Base-by-base conservation (phyloP, 2,113 vertebrate genomes). In the Amphilophus citrinellus region DNA sequence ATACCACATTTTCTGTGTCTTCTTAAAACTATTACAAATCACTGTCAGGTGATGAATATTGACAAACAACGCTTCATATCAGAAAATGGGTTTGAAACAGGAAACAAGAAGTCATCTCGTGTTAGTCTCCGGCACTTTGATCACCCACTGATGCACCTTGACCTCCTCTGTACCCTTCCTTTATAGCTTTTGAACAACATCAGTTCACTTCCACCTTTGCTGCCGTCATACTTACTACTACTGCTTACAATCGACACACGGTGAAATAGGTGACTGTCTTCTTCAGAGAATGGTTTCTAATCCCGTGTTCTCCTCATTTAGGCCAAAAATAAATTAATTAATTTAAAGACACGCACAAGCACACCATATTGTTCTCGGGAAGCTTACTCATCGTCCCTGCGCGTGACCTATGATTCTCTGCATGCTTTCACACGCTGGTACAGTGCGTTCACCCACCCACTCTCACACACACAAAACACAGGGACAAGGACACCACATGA, bases 401-500 rank as follows among this genome's bases (percentile, higher is more conserved):
- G 22, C 61, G 13, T 81, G 79, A 82, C 63, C 86, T 86, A 35
- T 68, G 61, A 79, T 77, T 88, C 82, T 84, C 82, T 86, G 82
- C 53, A 53, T 83, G 79, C 71, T 79, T 88, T 91, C 86, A 87
- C 88, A 85, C 6, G 15, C 44, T 32, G 66, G 44, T 73, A 73
- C 66, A 73, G 66, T 17, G 37, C 53, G 60, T 86, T 78, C 86
- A 63, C 77, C 61, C 78, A 65, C 78, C 66, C 91, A 84, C 86
- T 6, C 83, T 27, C 27, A 20, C 83, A 17, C 60, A 81, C 79
- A 73, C 62, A 87, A 50, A 73, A 73, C 44, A 32, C 30, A 78
- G 14, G 58, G 71, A 85, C 71, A 62, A 73, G 66, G 75, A 87
- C 80, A 66, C 57, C 0, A 15, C 61, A 80, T 14, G 22, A 62